Evolutionary conservation across 2,888 invertebrate species (phyloP).

Genomic region (Ypsolopha scabrella): DNA sequence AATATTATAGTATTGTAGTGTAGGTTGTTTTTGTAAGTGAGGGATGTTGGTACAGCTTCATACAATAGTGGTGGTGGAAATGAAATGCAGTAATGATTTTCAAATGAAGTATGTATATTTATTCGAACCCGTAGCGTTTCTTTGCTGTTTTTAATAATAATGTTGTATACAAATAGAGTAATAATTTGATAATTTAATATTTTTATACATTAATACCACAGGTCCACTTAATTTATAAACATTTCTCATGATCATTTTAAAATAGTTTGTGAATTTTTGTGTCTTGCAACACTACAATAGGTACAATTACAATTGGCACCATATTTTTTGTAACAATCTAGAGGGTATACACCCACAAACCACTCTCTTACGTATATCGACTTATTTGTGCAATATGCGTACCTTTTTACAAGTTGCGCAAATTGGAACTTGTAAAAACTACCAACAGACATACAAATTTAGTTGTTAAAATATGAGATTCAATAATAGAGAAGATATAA

Average conservation of each 20-base stretch:
- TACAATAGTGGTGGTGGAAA: not conserved
- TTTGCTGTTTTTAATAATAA: constrained; percentile 60
- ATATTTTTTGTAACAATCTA: constrained; percentile 25
- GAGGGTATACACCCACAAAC: not conserved
- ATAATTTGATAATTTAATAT: constrained; percentile 34
- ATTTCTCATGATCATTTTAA: constrained; percentile 13
- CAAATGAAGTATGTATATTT: constrained; percentile 58
- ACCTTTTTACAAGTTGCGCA: not conserved
- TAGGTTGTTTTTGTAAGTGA: too few species aligned
- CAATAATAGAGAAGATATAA: constrained; percentile 44
- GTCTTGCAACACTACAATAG: not conserved
- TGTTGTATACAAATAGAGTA: constrained; percentile 48
- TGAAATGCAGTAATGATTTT: constrained; percentile 26
- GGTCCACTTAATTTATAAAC: constrained; percentile 38
- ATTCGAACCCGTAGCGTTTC: constrained; percentile 69
- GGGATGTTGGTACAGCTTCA: too few species aligned
- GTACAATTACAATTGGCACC: constrained; percentile 44
- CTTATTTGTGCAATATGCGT: not conserved
- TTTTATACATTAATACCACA: constrained; percentile 28
- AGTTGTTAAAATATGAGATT: constrained; percentile 40
- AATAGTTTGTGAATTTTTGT: not conserved
- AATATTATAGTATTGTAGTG: too few species aligned
- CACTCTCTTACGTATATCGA: not conserved
- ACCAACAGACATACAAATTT: not conserved
- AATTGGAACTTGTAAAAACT: not conserved